Conservation (phyloP, 2,888 invertebrate genomes). For the Malthinus seriepunctatus region DNA sequence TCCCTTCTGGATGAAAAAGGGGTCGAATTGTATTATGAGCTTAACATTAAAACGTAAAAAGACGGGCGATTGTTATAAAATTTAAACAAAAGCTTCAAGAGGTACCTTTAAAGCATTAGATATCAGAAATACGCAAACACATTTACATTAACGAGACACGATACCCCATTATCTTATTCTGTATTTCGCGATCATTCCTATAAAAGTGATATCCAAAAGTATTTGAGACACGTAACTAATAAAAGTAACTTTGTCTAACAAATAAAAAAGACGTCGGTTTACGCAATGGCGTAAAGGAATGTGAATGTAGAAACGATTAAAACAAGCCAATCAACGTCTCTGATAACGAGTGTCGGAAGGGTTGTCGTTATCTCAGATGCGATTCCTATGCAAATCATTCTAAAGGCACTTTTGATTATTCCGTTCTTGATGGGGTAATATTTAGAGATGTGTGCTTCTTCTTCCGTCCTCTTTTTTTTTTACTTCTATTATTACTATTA, state of each 20-base stretch:
- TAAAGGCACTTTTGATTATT: slow-evolving; percentile 43
- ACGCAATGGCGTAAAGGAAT: slow-evolving; percentile 24
- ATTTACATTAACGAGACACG: slow-evolving; percentile 32
- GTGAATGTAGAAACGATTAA: slow-evolving; percentile 31
- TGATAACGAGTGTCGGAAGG: slow-evolving; percentile 40
- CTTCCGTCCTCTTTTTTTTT: background rate
- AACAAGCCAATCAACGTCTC: slow-evolving; percentile 34
- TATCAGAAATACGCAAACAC: slow-evolving; percentile 30
- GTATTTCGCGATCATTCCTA: slow-evolving; percentile 31
- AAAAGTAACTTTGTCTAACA: slow-evolving; percentile 22
- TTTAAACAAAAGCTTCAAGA: slow-evolving; percentile 16
- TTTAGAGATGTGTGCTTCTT: slow-evolving; percentile 18
- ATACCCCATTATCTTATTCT: slow-evolving; percentile 27
- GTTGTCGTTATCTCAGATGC: slow-evolving; percentile 45
- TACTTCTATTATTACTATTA: background rate
- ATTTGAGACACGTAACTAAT: slow-evolving; percentile 22
- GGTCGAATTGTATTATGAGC: background rate
- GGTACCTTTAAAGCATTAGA: slow-evolving; percentile 23
- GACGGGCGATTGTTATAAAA: background rate
- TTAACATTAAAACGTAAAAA: background rate
- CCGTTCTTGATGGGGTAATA: slow-evolving; percentile 32
- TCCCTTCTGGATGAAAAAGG: background rate
- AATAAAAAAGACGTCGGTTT: slow-evolving; percentile 17
- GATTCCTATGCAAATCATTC: slow-evolving; percentile 45
- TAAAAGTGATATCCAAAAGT: slow-evolving; percentile 26